These are phyloP conservation scores for Eristalinus aeneus DNA, from an alignment of 2,888 invertebrate species.

Conservation along the genomic window DNA sequence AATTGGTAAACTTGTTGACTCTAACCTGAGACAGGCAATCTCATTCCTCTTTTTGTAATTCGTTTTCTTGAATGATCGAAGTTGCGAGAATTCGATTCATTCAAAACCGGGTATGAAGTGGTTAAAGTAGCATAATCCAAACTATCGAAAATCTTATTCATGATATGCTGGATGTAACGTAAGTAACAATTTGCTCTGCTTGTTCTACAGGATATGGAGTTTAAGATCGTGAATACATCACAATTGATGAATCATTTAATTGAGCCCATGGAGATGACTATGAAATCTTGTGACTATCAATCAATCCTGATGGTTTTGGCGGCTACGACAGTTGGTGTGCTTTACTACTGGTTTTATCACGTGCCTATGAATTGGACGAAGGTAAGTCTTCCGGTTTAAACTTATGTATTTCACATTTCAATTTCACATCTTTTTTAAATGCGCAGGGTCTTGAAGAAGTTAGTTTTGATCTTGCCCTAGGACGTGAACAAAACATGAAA, in stretches of 20 bases:
- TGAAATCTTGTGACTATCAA: conserved; percentile 27
- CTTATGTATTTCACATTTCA: background rate
- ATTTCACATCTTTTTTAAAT: background rate
- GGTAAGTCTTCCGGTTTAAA: conserved; percentile 39
- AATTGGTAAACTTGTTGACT: conserved; percentile 61
- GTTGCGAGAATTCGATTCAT: conserved; percentile 14
- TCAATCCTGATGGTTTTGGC: conserved; percentile 1
- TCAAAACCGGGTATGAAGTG: conserved; percentile 45
- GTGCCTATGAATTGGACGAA: conserved; percentile 57
- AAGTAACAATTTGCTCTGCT: background rate
- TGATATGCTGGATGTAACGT: background rate
- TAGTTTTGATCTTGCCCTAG: conserved; percentile 66
- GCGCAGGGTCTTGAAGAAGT: conserved; percentile 74
- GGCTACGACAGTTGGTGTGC: background rate
- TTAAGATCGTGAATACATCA: conserved; percentile 25
- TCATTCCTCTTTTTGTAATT: background rate
- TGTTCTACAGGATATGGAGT: conserved; percentile 33
- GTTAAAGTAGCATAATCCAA: conserved; percentile 17
- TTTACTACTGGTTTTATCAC: conserved; percentile 53
- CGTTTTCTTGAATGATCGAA: conserved; percentile 47
- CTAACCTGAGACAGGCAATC: background rate
- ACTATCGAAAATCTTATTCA: background rate
- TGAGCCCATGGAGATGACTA: conserved; percentile 33
- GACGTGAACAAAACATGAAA: conserved; percentile 41
- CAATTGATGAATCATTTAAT: conserved; percentile 31